Evolutionary conservation across 2,888 invertebrate species (phyloP), one percentile per base, ranked within the genome.

Genomic region (Synergus japonicus): DNA sequence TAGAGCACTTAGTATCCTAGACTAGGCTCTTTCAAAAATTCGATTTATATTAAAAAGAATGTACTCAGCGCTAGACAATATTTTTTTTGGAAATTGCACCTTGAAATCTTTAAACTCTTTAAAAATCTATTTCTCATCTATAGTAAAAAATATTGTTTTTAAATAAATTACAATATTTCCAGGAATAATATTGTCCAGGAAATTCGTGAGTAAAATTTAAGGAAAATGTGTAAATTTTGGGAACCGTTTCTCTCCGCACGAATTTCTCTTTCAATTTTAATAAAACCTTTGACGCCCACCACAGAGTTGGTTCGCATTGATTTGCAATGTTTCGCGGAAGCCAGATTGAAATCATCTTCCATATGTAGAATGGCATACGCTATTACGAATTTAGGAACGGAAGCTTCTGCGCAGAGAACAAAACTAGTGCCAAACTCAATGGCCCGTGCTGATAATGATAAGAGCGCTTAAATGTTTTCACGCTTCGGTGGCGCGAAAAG

Each of bases 391-490:
- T n/a, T 43, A 65, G 43, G n/a, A 65, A 43, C n/a, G 41, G 65
- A 65, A 65, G 65, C 65, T 65, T 41, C 41, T 65, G 29, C 29
- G 65, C 4, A 65, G n/a, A 65, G 65, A 65, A 65, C 65, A 29
- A 29, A 65, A 37, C 41, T 15, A 65, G 41, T 43, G 41, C 65
- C 43, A 43, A 65, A 65, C 13, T 43, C 65, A 65, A 41, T 37
- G 65, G 65, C 13, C 18, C 65, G 65, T 65, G n/a, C 65, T n/a
- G 65, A 65, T 65, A 65, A 64, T 64, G 64, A 60, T 60, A 60
- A 64, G 64, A 64, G 64, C 64, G 64, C 37, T 64, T 64, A 64
- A 41, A 65, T 41, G 65, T 65, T 65, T 65, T 43, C 65, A 43
- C 10, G 65, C 65, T 65, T 65, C 65, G 13, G 10, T 76, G 22